Conservation (phyloP, 2,797 vertebrate genomes). For the Fundulus diaphanus region DNA sequence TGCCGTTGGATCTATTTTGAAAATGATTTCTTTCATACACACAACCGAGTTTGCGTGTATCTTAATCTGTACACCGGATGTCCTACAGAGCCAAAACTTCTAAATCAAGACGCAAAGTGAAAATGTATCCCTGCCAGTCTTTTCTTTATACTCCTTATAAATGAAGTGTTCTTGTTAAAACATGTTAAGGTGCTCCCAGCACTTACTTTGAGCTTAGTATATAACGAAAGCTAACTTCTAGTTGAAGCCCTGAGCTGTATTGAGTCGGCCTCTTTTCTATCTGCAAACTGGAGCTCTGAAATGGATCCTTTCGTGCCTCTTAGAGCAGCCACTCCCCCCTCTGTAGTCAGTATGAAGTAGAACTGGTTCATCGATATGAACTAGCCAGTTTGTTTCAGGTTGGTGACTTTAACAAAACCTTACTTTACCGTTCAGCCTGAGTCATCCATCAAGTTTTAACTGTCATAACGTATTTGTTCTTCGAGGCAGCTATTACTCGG, state of each 20-base stretch:
- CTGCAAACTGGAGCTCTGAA: neutral
- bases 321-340: conserved; percentile 12
- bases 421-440: neutral
- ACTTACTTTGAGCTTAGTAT: neutral
- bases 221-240: neutral
- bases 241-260: neutral
- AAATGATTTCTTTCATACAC: neutral
- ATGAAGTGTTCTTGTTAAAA: neutral
- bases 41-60: neutral
- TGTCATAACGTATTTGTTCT: neutral
- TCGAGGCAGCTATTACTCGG: neutral
- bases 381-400: neutral
- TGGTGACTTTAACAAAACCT: neutral
- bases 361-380: conserved; percentile 19
- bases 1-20: neutral
- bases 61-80: neutral
- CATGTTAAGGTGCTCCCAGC: neutral
- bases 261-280: neutral
- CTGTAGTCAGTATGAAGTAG: neutral
- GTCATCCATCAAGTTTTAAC: neutral
- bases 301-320: neutral
- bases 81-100: neutral
- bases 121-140: neutral
- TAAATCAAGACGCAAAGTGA: neutral
- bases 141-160: neutral